These are phyloP conservation scores for Parochlus steinenii DNA, from an alignment of 2,888 invertebrate species.

Conservation along the genomic window DNA sequence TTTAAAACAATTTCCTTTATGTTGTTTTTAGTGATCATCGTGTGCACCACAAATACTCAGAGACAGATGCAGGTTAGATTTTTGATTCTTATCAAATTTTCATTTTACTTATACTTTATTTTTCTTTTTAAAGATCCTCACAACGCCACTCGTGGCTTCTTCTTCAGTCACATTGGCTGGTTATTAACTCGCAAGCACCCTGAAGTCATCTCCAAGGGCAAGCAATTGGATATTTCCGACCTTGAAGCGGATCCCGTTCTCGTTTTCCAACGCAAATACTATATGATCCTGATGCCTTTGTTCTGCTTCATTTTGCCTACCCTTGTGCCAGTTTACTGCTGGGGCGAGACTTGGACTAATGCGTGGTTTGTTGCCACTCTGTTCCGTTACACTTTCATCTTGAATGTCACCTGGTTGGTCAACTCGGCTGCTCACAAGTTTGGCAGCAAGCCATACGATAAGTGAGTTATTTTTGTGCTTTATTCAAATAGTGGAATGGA, in stretches of 20 bases:
- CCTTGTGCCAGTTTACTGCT: constrained; percentile 46
- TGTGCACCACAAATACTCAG: constrained; percentile 20
- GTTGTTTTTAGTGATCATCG: constrained; percentile 15
- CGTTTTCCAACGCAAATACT: constrained; percentile 63
- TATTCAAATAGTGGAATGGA: no score
- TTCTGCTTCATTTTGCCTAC: constrained; percentile 56
- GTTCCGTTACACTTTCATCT: constrained; percentile 50
- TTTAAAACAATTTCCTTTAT: no score
- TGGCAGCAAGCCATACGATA: constrained; percentile 81
- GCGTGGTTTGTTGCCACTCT: constrained; percentile 50
- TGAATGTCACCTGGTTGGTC: constrained; percentile 69
- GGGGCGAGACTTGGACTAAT: constrained; percentile 49
- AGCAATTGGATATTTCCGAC: constrained; percentile 63
- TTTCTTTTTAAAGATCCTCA: constrained; percentile 91
- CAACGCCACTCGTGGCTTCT: constrained; percentile 83
- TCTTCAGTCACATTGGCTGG: constrained; percentile 95
- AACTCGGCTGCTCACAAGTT: constrained; percentile 77
- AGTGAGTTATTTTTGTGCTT: constrained; percentile 33
- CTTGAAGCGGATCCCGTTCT: constrained; percentile 59
- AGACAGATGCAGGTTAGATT: constrained; percentile 24
- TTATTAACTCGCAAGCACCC: constrained; percentile 80
- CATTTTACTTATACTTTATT: constrained; percentile 73
- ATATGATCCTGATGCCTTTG: constrained; percentile 46
- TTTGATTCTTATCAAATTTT: background rate
- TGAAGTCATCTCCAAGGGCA: constrained; percentile 72